Percentiles rank a stretch among this genome's conserved stretches.
phyloP scores from a whole-genome alignment of 2,888 invertebrate species.

The Embidobia sp. region DNA sequence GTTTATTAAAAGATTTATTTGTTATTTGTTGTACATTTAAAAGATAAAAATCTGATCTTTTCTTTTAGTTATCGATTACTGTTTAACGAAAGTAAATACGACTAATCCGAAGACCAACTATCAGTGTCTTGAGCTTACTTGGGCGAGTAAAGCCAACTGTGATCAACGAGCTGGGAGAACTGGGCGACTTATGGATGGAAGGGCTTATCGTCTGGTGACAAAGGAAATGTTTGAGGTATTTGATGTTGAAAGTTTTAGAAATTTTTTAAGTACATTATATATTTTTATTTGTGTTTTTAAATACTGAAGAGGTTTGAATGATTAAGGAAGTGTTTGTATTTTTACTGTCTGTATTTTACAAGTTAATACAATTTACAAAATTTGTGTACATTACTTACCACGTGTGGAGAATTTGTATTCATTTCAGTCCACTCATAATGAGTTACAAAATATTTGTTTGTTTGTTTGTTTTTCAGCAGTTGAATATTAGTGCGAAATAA shows the following conservation, averaged over 20 bases:
- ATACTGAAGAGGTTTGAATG: not conserved
- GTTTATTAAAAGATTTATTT: too few species aligned
- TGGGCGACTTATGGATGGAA: slow-evolving; percentile 92
- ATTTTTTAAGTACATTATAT: not conserved
- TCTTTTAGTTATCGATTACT: slow-evolving; percentile 94
- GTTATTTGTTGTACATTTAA: slow-evolving; percentile 84
- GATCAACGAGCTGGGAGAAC: slow-evolving; percentile 95
- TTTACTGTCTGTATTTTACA: too few species aligned
- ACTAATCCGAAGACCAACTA: slow-evolving; percentile 90
- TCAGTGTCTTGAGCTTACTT: slow-evolving; percentile 88
- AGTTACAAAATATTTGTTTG: too few species aligned
- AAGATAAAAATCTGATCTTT: not conserved
- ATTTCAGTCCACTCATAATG: too few species aligned
- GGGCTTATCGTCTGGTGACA: slow-evolving; percentile 91
- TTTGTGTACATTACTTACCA: too few species aligned
- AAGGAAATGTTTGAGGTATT: slow-evolving; percentile 85
- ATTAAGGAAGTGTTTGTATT: too few species aligned
- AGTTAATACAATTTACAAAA: too few species aligned
- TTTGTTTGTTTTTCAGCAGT: too few species aligned
- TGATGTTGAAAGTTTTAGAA: too few species aligned
- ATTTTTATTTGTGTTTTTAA: not conserved
- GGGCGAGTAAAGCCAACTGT: slow-evolving; percentile 96
- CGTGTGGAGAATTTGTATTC: too few species aligned
- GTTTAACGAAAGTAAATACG: slow-evolving; percentile 91
- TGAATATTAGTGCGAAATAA: too few species aligned